Evolutionary conservation across 2,888 invertebrate species (phyloP).

Genomic region (Pocota personata): DNA sequence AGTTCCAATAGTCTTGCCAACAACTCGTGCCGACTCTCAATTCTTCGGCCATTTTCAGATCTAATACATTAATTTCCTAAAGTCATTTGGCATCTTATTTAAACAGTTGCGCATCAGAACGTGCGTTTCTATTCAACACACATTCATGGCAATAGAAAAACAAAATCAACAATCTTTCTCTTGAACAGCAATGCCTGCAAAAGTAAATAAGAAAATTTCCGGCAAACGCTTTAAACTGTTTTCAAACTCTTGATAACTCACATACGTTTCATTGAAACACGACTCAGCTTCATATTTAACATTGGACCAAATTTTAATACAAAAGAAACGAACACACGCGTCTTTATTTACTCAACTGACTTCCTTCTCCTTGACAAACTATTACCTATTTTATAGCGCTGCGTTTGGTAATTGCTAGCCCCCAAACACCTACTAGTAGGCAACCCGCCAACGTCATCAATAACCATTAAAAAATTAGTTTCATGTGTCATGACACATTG

Average conservation of each 20-base stretch:
- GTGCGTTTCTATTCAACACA: slow-evolving; percentile 42
- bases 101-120: slow-evolving; percentile 57
- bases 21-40: background rate
- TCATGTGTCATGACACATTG: slow-evolving; percentile 33
- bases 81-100: slow-evolving; percentile 37
- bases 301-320: slow-evolving; percentile 66
- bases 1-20: too few species aligned
- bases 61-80: slow-evolving; percentile 13
- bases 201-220: slow-evolving; percentile 52
- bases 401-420: slow-evolving; percentile 31
- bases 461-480: slow-evolving; percentile 55
- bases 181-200: slow-evolving; percentile 25
- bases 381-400: slow-evolving; percentile 31
- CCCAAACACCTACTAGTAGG: slow-evolving; percentile 38
- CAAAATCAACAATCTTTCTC: slow-evolving; percentile 39
- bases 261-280: slow-evolving; percentile 43
- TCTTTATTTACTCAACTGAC: slow-evolving; percentile 66
- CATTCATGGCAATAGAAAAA: slow-evolving; percentile 31
- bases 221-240: slow-evolving; percentile 28
- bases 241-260: slow-evolving; percentile 31
- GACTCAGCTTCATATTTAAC: slow-evolving; percentile 43
- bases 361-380: slow-evolving; percentile 57
- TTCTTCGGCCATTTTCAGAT: slow-evolving; percentile 3
- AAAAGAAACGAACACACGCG: slow-evolving; percentile 59
- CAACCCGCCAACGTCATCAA: slow-evolving; percentile 57